These are phyloP conservation scores for Labia minor DNA, from an alignment of 2,888 invertebrate genomes.

Conservation along the genomic window DNA sequence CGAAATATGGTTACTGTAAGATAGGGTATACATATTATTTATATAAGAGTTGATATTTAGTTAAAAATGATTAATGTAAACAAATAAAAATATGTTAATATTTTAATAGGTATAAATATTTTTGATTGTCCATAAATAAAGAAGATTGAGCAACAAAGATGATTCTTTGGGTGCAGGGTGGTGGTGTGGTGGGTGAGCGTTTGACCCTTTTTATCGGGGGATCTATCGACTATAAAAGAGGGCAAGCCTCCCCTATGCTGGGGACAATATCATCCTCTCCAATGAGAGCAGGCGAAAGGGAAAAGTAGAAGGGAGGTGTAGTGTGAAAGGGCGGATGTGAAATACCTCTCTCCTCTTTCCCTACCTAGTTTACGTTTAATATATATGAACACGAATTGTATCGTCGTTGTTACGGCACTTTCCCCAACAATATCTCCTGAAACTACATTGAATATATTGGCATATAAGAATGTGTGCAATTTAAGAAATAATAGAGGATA, in stretches of 20 bases:
- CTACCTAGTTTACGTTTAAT: slow-evolving; percentile 2
- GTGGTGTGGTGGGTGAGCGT: neutral
- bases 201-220: neutral
- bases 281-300: too few species aligned
- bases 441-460: neutral
- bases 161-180: too few species aligned
- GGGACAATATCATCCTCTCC: too few species aligned
- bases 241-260: neutral
- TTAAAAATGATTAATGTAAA: too few species aligned
- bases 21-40: too few species aligned
- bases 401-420: slow-evolving; percentile 3
- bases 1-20: too few species aligned
- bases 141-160: neutral
- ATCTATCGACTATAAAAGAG: neutral
- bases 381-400: neutral
- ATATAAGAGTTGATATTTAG: too few species aligned
- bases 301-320: neutral
- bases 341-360: neutral
- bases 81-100: too few species aligned
- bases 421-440: neutral
- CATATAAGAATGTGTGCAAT: neutral
- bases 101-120: neutral
- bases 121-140: neutral
- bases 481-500: neutral
- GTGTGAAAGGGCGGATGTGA: neutral